These are phyloP conservation scores for Xyrauchen texanus DNA, from an alignment of 2,113 vertebrate species.

Conservation along the genomic window DNA sequence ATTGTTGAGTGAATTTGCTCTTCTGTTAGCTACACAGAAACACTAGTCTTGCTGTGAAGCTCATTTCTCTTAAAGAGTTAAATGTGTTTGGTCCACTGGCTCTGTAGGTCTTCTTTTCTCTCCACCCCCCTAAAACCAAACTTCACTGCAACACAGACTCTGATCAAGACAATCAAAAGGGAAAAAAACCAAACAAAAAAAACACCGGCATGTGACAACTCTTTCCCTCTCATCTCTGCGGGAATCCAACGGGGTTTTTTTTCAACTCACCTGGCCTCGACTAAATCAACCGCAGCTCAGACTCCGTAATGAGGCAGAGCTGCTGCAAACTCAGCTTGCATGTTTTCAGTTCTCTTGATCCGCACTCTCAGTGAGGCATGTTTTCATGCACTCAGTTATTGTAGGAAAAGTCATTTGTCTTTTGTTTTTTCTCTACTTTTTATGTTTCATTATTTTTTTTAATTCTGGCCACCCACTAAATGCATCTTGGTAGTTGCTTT, in stretches of 20 bases:
- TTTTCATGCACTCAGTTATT: slow-evolving; percentile 38
- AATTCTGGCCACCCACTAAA: slow-evolving; percentile 64
- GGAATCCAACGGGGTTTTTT: slow-evolving; percentile 36
- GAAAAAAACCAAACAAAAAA: no score
- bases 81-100: slow-evolving; percentile 40
- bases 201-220: slow-evolving; percentile 39
- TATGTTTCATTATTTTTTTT: slow-evolving; percentile 56
- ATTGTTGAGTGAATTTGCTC: no score
- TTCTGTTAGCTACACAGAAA: no score
- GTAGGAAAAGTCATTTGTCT: slow-evolving; percentile 33
- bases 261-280: slow-evolving; percentile 50
- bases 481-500: slow-evolving; percentile 56
- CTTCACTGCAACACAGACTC: slow-evolving; percentile 41
- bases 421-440: slow-evolving; percentile 40
- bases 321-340: slow-evolving; percentile 23
- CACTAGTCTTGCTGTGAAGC: no score
- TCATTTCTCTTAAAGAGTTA: slow-evolving; percentile 20
- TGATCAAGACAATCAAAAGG: not conserved
- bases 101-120: slow-evolving; percentile 23
- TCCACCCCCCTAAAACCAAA: not conserved
- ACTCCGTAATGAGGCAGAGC: slow-evolving; percentile 50
- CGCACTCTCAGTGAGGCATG: slow-evolving; percentile 19
- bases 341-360: slow-evolving; percentile 37
- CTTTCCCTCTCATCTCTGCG: slow-evolving; percentile 48
- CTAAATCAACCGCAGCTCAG: slow-evolving; percentile 46